Evolutionary conservation across 1,140 invertebrate genomes (phyloP).

Genomic region (Chionoecetes opilio): DNA sequence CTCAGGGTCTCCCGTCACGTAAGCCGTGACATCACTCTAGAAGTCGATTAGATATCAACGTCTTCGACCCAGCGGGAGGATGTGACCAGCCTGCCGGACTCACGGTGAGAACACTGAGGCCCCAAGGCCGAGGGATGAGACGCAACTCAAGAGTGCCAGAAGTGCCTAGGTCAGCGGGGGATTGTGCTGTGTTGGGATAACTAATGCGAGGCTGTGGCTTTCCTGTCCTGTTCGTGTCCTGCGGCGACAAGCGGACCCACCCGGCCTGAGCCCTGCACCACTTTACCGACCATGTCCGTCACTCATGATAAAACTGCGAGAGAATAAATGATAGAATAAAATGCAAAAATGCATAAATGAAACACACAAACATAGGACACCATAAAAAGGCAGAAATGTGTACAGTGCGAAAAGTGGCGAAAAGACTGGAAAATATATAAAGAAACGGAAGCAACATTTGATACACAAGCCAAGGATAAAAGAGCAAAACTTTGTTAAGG

Average conservation of each 20-base stretch:
- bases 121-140: neutral
- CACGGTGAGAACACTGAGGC: neutral
- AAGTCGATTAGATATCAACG: conserved; percentile 15
- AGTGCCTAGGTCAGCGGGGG: neutral
- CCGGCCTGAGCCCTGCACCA: neutral
- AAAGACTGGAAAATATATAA: neutral
- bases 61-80: neutral
- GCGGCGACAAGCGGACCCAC: neutral
- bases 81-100: neutral
- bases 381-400: too few species aligned
- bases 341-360: too few species aligned
- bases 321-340: too few species aligned
- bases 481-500: neutral
- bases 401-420: neutral
- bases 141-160: neutral
- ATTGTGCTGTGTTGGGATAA: neutral
- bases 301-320: too few species aligned
- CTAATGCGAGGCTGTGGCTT: neutral
- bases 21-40: neutral
- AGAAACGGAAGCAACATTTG: neutral
- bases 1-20: neutral
- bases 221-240: neutral
- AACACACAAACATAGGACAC: too few species aligned
- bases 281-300: neutral
- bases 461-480: neutral